These are phyloP conservation scores for Triplophysa bombifrons DNA, from an alignment of 2,797 vertebrate genomes.

Conservation along the genomic window DNA sequence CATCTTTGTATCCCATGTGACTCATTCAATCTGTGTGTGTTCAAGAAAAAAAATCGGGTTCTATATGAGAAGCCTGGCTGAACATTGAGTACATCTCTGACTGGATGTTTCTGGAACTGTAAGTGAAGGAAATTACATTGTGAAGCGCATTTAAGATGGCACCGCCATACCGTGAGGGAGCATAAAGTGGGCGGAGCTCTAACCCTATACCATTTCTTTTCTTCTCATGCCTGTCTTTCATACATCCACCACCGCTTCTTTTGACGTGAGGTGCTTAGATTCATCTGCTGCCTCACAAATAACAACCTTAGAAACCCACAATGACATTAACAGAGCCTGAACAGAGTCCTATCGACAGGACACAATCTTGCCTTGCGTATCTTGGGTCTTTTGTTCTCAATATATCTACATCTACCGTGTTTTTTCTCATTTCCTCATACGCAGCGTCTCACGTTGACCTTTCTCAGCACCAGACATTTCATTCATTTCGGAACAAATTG, in stretches of 20 bases:
- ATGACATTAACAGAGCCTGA: constrained; percentile 1
- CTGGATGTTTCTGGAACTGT: constrained; percentile 1
- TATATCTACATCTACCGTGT: constrained; percentile 34
- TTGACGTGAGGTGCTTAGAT: constrained; percentile 13
- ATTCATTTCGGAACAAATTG: constrained; percentile 28
- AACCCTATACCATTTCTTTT: constrained; percentile 5
- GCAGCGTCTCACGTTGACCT: constrained; percentile 12
- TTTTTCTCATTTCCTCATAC: constrained; percentile 24
- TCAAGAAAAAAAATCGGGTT: neutral
- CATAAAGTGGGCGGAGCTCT: neutral
- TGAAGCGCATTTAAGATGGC: neutral
- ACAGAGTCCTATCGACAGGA: neutral
- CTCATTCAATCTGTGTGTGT: neutral
- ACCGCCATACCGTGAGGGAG: neutral
- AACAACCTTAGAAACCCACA: neutral
- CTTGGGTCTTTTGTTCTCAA: constrained; percentile 19
- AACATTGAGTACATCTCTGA: neutral
- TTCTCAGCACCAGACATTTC: constrained; percentile 23
- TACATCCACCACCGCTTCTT: neutral
- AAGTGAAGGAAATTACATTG: neutral
- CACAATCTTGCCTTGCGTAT: neutral
- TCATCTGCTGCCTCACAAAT: constrained; percentile 22
- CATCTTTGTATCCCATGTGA: no score
- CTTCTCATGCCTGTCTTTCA: constrained; percentile 12
- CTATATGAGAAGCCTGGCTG: neutral